Conservation (phyloP, 2,888 invertebrate genomes). For the Brachynemurus nebulosus region DNA sequence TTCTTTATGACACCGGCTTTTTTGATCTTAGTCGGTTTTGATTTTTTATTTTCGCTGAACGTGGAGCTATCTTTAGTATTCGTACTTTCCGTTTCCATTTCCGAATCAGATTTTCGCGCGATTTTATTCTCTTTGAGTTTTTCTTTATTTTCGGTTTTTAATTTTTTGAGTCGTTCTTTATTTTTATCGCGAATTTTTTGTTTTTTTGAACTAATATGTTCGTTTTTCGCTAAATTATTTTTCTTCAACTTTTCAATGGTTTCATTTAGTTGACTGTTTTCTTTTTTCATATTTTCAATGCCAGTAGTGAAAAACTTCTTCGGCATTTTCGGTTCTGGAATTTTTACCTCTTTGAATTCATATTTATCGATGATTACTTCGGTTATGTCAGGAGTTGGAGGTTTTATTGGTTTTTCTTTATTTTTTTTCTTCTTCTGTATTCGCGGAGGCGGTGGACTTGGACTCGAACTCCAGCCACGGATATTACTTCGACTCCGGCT, state of each 20-base stretch:
- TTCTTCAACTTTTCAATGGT: conserved; percentile 49
- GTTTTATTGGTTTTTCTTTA: conserved; percentile 13
- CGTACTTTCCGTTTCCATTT: conserved; percentile 25
- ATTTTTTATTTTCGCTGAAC: conserved; percentile 17
- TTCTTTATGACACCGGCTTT: conserved; percentile 29
- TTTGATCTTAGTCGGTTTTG: conserved; percentile 21
- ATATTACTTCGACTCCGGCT: conserved; percentile 23
- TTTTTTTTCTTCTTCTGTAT: conserved; percentile 9
- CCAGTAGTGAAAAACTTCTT: too few species aligned
- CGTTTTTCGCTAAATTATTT: too few species aligned
- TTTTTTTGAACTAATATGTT: conserved; percentile 36
- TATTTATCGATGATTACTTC: not conserved
- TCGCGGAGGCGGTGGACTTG: conserved; percentile 23
- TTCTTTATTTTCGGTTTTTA: conserved; percentile 23
- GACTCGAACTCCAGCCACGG: conserved; percentile 25
- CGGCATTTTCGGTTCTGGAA: too few species aligned
- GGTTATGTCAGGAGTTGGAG: conserved; percentile 7
- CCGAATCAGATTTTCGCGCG: conserved; percentile 14
- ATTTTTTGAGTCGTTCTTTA: conserved; percentile 6
- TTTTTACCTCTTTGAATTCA: conserved; percentile 15
- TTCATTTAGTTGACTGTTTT: conserved; percentile 22
- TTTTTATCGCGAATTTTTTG: conserved; percentile 19
- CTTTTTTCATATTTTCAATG: too few species aligned
- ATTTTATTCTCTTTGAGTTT: conserved; percentile 17
- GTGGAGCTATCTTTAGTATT: conserved; percentile 23